Percentiles rank a stretch among this genome's conserved stretches.
Evolutionary conservation across 1,140 invertebrate genomes (phyloP).

Genomic region (Steinernema feltiae): DNA sequence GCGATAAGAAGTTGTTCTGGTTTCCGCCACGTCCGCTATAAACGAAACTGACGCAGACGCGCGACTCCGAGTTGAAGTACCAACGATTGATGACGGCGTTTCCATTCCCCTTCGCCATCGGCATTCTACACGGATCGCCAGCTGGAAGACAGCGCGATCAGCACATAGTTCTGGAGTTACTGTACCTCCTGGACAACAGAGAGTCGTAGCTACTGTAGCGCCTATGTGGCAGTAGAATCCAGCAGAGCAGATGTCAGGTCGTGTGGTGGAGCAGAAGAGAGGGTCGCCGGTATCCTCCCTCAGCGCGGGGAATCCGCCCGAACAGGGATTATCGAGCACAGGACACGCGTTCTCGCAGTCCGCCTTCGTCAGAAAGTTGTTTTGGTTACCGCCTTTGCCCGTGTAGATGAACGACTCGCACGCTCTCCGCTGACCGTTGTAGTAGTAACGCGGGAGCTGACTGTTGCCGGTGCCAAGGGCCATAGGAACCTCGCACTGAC

Average conservation of each 20-base stretch:
- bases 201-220: constrained; percentile 10
- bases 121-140: constrained; percentile 16
- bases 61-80: constrained; percentile 21
- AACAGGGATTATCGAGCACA: constrained; percentile 24
- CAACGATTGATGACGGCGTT: constrained; percentile 17
- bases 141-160: too few relatives aligned
- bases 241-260: constrained; percentile 2
- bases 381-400: constrained; percentile 58
- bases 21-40: constrained; percentile 36
- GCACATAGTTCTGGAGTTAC: too few relatives aligned
- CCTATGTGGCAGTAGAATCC: constrained; percentile 19
- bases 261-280: constrained; percentile 14
- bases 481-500: not conserved
- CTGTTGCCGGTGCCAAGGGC: not conserved
- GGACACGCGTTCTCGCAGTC: constrained; percentile 24
- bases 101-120: constrained; percentile 21
- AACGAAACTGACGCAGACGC: constrained; percentile 33
- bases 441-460: constrained; percentile 49
- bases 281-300: constrained; percentile 10
- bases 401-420: constrained; percentile 57
- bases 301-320: constrained; percentile 23
- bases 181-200: constrained; percentile 25
- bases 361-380: constrained; percentile 47
- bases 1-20: constrained; percentile 37
- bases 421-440: constrained; percentile 43